Base-by-base conservation (phyloP, 2,113 vertebrate species). In the Mugil cephalus region DNA sequence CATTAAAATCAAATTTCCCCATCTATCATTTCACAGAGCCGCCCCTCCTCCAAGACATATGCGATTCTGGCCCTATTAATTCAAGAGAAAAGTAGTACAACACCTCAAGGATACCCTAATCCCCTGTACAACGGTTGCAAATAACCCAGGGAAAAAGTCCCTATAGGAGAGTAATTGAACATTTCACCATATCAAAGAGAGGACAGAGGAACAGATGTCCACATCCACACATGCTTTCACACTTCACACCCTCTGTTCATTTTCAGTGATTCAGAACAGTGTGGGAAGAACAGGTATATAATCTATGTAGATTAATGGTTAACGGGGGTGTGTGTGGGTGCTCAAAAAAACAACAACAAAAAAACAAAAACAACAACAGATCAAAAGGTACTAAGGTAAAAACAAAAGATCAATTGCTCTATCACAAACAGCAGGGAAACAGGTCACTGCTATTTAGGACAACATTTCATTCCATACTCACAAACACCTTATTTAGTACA, bases 1-100 rank as follows among this genome's bases (percentile, higher is more conserved):
- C 74, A 84, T 86, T 90, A 76, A 74, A 84, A 79, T 86, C 83
- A 66, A 89, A 89, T 84, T 68, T 74, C 64, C 83, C 56, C 66
- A 79, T 86, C 75, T 78, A 84, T 90, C 82, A 82, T 66, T 58
- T 80, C 61, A 81, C 7, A 30, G 7, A 48, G 39, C 24, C 50
- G 66, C 66, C 83, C 80, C 70, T 79, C 69, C 77, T 80, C 66
- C 58, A 43, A 74, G 18, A 69, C 38, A 8, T 65, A 53, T 55
- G 46, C 19, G 60, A 72, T 71, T 66, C 36, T 7, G 54, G 30
- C 36, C 19, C 52, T 82, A 45, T 81, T 64, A 62, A 76, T 77
- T 61, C 39, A 40, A 46, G 55, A 34, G 48, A 8, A 15, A 47
- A 36, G 34, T 24, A 69, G 39, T 7, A 36, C 45, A 80, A 53